Evolutionary conservation across 2,888 invertebrate genomes (phyloP).

Genomic region (Yponomeuta cagnagella): DNA sequence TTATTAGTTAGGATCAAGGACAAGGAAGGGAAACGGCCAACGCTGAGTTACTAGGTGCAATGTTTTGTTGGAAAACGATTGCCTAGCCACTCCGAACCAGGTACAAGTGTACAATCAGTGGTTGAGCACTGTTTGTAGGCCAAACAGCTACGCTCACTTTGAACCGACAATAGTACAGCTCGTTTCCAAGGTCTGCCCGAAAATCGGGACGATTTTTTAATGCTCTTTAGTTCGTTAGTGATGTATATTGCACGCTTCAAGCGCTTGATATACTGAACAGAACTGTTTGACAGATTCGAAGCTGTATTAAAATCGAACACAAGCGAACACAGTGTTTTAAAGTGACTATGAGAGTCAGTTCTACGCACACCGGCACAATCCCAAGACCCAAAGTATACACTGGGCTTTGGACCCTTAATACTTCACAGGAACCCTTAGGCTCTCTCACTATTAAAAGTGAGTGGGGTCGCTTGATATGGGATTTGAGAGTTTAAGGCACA

Average conservation of each 20-base stretch:
- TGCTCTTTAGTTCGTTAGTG: too few species aligned
- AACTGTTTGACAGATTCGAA: background rate
- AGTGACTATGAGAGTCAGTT: background rate
- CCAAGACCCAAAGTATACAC: background rate
- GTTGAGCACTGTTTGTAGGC: conserved; percentile 64
- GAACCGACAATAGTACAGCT: background rate
- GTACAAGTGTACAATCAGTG: conserved; percentile 54
- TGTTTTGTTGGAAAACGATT: conserved; percentile 74
- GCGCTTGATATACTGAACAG: background rate
- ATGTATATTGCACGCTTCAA: too few species aligned
- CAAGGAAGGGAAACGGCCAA: conserved; percentile 23
- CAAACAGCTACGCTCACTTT: conserved; percentile 19
- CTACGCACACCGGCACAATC: background rate
- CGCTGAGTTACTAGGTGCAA: conserved; percentile 54
- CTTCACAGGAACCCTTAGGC: background rate
- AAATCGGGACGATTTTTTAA: background rate
- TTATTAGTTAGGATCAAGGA: conserved; percentile 2
- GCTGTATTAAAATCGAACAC: background rate
- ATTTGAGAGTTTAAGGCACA: background rate
- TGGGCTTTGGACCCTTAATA: background rate
- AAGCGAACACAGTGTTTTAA: background rate
- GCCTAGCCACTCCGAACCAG: conserved; percentile 63
- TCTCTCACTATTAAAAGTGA: background rate
- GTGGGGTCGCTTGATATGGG: background rate
- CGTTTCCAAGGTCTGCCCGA: background rate